phyloP scores from a whole-genome alignment of 2,113 vertebrate genomes.

The Colossoma macropomum region DNA sequence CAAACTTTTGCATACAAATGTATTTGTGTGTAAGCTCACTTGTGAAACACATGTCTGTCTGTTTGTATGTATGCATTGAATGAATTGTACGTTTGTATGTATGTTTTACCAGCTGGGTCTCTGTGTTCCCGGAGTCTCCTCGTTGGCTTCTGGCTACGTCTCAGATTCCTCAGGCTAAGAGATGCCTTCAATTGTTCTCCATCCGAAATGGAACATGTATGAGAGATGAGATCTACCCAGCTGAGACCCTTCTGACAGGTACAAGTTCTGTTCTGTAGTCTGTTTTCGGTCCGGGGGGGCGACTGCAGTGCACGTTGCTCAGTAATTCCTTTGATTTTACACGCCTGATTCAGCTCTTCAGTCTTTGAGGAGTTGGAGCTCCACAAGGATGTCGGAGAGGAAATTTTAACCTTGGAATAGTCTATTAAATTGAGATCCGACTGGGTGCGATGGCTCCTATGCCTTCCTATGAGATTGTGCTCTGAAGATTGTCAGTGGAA shows the following conservation, averaged over 20 bases:
- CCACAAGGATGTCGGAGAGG: too few relatives aligned
- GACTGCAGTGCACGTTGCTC: neutral
- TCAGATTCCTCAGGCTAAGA: constrained; percentile 79
- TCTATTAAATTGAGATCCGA: too few relatives aligned
- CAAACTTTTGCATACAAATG: too few relatives aligned
- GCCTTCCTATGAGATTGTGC: too few relatives aligned
- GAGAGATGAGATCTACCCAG: constrained; percentile 66
- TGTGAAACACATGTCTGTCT: too few relatives aligned
- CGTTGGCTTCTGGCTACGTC: constrained; percentile 88
- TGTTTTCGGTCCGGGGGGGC: too few relatives aligned
- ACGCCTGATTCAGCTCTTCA: neutral
- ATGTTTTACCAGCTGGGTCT: constrained; percentile 76
- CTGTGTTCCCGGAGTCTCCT: constrained; percentile 85
- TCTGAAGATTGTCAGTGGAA: too few relatives aligned
- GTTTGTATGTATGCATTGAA: neutral
- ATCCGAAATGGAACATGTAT: constrained; percentile 66
- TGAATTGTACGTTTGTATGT: constrained; percentile 29
- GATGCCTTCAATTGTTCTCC: constrained; percentile 76
- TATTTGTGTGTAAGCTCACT: too few relatives aligned
- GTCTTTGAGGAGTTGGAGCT: neutral
- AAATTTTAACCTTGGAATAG: too few relatives aligned
- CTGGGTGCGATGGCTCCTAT: too few relatives aligned
- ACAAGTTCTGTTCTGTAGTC: neutral
- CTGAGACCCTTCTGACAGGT: constrained; percentile 76
- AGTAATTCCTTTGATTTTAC: neutral